A percentile compares a stretch with the other conserved stretches of the same genome.
These are phyloP conservation scores for Rhyacophila evoluta DNA, from an alignment of 2,888 invertebrate genomes.

Conservation along the genomic window DNA sequence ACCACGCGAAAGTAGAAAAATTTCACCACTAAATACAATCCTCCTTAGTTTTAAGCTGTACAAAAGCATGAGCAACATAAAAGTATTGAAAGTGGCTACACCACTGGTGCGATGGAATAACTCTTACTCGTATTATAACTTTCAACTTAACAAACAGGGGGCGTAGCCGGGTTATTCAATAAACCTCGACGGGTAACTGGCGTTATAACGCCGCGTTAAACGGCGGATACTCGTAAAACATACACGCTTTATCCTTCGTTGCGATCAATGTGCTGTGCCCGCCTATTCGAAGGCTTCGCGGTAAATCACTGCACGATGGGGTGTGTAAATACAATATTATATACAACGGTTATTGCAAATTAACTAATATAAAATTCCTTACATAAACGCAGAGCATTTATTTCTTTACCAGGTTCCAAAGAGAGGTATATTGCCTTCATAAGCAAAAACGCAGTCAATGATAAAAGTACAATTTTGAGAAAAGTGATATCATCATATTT, in stretches of 20 bases:
- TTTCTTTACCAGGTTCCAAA: too few relatives aligned
- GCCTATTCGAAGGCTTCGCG: not conserved
- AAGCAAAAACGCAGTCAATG: too few relatives aligned
- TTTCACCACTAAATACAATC: too few relatives aligned
- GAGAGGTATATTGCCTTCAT: too few relatives aligned
- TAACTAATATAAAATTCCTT: not conserved
- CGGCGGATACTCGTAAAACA: conserved; percentile 37
- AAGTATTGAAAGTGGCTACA: not conserved
- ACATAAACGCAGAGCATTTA: not conserved
- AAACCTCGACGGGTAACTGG: conserved; percentile 40
- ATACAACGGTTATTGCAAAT: conserved; percentile 9
- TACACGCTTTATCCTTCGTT: conserved; percentile 33
- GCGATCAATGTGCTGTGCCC: not conserved
- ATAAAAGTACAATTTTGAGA: too few relatives aligned
- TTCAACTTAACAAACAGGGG: conserved; percentile 37
- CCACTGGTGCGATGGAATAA: not conserved
- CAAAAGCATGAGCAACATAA: too few relatives aligned
- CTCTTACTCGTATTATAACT: not conserved
- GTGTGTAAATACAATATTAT: conserved; percentile 15
- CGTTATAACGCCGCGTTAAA: conserved; percentile 42
- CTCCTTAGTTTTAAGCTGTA: too few relatives aligned
- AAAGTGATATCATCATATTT: too few relatives aligned
- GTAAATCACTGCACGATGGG: conserved; percentile 7
- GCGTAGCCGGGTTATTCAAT: conserved; percentile 48
- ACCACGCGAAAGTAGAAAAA: too few relatives aligned